Conservation (phyloP, 2,797 vertebrate species). For the Pyrrhura leucotis region DNA sequence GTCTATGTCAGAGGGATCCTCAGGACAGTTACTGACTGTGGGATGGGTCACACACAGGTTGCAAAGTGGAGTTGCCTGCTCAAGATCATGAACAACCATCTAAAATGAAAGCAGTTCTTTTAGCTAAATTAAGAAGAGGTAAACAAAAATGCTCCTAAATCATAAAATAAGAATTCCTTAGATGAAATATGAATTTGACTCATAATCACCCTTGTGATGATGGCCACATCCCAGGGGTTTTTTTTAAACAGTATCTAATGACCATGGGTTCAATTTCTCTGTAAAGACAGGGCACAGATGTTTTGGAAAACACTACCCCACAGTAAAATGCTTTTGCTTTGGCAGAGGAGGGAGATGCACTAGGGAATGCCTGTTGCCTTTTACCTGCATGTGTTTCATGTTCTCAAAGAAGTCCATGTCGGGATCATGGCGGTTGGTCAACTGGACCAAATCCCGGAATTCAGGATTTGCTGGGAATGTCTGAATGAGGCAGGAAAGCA, state of each 20-base stretch:
- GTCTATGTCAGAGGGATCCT: neutral
- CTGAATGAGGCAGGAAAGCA: conserved; percentile 92
- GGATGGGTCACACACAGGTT: neutral
- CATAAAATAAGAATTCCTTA: neutral
- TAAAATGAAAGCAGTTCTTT: neutral
- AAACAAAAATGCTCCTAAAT: neutral
- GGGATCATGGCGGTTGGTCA: conserved; percentile 87
- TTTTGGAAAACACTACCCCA: neutral
- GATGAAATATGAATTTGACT: neutral
- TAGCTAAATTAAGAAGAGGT: neutral
- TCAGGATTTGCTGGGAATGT: conserved; percentile 87
- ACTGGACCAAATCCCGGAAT: conserved; percentile 92
- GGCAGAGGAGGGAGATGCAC: neutral
- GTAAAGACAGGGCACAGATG: neutral
- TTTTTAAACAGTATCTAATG: neutral
- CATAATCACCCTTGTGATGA: neutral
- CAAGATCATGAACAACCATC: neutral
- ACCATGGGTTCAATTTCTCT: neutral
- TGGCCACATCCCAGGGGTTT: neutral
- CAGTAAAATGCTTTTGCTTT: neutral
- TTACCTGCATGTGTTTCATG: conserved; percentile 99
- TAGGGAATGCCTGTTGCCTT: neutral
- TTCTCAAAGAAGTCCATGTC: conserved; percentile 99
- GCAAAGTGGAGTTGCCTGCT: neutral
- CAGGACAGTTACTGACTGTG: neutral